Evolutionary conservation across 2,113 vertebrate genomes (phyloP).

Genomic region (Syngnathus typhle): DNA sequence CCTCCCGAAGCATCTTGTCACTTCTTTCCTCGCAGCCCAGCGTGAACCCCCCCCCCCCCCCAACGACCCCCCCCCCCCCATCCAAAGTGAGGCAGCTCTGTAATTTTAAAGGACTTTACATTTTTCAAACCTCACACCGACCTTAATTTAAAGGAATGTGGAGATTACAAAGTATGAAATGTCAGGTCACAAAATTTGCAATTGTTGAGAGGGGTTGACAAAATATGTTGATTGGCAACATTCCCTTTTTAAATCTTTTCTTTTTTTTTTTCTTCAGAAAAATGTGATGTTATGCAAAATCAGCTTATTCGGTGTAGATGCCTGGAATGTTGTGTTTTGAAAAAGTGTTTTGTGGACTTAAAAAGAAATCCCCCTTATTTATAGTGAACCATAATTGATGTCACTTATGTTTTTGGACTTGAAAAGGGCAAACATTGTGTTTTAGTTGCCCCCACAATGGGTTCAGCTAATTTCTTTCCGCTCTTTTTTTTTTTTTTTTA

Average conservation of each 20-base stretch:
- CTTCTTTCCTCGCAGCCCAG: conserved; percentile 26
- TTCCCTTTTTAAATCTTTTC: conserved; percentile 62
- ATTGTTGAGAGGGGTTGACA: conserved; percentile 44
- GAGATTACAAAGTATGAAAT: conserved; percentile 38
- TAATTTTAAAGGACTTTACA: conserved; percentile 57
- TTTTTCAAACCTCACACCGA: conserved; percentile 54
- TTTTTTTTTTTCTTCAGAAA: conserved; percentile 60
- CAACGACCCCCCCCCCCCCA: conserved; percentile 13
- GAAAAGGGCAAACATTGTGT: conserved; percentile 37
- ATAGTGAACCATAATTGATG: conserved; percentile 55
- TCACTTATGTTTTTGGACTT: conserved; percentile 46
- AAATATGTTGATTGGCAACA: conserved; percentile 40
- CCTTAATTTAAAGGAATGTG: conserved; percentile 43
- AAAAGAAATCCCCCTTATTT: conserved; percentile 52
- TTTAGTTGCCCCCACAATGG: conserved; percentile 33
- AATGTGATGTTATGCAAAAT: conserved; percentile 63
- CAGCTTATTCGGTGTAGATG: conserved; percentile 48
- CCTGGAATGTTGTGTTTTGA: conserved; percentile 58
- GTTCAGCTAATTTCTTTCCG: conserved; percentile 49
- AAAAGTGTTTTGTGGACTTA: conserved; percentile 54
- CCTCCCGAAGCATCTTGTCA: conserved; percentile 60
- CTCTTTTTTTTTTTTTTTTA: conserved; percentile 49
- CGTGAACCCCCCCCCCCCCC: background rate
- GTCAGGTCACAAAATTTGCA: conserved; percentile 57
- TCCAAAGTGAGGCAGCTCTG: conserved; percentile 66